These are phyloP conservation scores for Silurus aristotelis DNA, from an alignment of 2,797 vertebrate genomes.

Conservation along the genomic window DNA sequence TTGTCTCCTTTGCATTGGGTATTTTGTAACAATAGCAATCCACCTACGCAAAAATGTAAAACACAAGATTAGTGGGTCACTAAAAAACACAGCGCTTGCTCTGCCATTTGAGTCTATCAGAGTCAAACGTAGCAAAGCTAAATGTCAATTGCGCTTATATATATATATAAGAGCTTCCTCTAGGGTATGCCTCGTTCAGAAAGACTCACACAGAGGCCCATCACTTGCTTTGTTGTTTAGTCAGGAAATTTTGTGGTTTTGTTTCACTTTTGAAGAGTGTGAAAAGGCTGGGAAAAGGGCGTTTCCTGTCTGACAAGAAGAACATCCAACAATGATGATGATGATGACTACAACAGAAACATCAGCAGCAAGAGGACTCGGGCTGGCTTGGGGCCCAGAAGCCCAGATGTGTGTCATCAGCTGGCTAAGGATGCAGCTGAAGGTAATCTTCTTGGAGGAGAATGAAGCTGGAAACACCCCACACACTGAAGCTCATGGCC, in stretches of 20 bases:
- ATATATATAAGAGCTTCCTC: conserved; percentile 1
- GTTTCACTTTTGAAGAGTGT: conserved; percentile 41
- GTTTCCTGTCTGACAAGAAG: conserved; percentile 64
- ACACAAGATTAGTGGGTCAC: conserved; percentile 32
- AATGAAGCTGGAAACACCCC: conserved; percentile 49
- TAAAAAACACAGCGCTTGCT: neutral
- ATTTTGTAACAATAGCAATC: conserved; percentile 22
- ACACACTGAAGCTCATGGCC: conserved; percentile 8
- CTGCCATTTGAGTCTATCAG: conserved; percentile 11
- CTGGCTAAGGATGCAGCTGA: conserved; percentile 49
- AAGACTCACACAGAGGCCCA: conserved; percentile 5
- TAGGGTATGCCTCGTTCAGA: conserved; percentile 5
- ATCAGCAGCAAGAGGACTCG: conserved; percentile 40
- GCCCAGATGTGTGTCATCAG: conserved; percentile 58
- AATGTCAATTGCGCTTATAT: neutral
- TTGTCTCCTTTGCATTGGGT: conserved; percentile 51
- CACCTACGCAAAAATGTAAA: conserved; percentile 34
- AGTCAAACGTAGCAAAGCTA: conserved; percentile 45
- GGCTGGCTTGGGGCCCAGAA: conserved; percentile 53
- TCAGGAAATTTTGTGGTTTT: conserved; percentile 7
- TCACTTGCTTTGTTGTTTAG: conserved; percentile 28
- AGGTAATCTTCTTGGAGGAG: conserved; percentile 54
- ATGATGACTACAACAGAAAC: conserved; percentile 54
- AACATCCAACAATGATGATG: conserved; percentile 40
- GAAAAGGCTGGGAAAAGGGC: conserved; percentile 63